Evolutionary conservation across 2,888 invertebrate genomes (phyloP), one percentile per base, ranked within the genome.

Genomic region (Rhamnusium bicolor): DNA sequence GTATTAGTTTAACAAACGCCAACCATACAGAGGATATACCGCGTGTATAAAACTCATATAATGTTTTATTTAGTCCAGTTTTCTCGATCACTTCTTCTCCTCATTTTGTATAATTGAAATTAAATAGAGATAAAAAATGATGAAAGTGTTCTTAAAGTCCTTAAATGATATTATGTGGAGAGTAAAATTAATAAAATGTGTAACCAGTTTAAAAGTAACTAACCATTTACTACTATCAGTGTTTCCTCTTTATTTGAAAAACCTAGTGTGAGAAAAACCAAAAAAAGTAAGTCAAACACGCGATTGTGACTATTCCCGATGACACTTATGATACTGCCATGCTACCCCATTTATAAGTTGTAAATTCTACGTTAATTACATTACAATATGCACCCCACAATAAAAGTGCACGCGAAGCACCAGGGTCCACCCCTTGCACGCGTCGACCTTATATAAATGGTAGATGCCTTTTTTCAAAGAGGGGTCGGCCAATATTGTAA

Each of bases 331-430:
- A 49, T 53, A 65, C 27, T 18, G 0, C 12, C 4, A 18, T 12
- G 40, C 19, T 19, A 65, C 53, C 53, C 65, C 19, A 32, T 18
- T 53, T 53, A 32, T 32, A n/a, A 14, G 53, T 65, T 32, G 65
- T 65, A 47, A 65, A 65, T 53, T 65, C 53, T 53, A 65, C 32
- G 7, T 65, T 65, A 65, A 65, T 65, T 65, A 40, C 18, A 65
- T 53, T 65, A 53, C 29, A 21, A 21, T 65, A 65, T 65, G 65
- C 65, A 65, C 65, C 65, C 65, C 65, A 53, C 7, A 32, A 8
- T 18, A 61, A 46, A n/a, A 19, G n/a, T 2, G 32, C 53, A 65
- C 47, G 65, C 65, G 58, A 58, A 12, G 29, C 32, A 53, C 32
- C 53, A 40, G 19, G 19, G 18, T 32, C 24, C 19, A 65, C 65